phyloP scores from a whole-genome alignment of 2,888 invertebrate genomes.

The Chirona hameri region DNA sequence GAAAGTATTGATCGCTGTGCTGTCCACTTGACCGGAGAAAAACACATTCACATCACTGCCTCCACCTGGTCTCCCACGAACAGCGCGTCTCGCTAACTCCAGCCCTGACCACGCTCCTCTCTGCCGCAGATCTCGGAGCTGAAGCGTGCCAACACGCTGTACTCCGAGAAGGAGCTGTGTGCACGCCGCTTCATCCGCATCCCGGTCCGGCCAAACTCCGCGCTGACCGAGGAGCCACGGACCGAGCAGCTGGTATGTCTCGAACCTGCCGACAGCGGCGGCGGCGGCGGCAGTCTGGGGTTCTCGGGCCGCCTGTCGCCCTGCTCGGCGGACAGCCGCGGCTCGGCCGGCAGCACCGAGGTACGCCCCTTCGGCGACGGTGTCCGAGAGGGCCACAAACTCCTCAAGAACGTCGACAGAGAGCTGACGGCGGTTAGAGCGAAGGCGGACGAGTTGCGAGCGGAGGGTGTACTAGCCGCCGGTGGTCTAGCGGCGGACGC shows the following conservation, averaged over 20 bases:
- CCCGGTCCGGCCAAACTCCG: neutral
- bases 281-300: neutral
- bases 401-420: slow-evolving; percentile 10
- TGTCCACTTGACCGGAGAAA: too few species aligned
- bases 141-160: slow-evolving; percentile 10
- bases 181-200: neutral
- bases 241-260: neutral
- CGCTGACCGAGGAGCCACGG: neutral
- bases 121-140: neutral
- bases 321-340: neutral
- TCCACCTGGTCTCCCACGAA: too few species aligned
- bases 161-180: slow-evolving; percentile 27
- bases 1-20: too few species aligned
- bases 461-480: neutral
- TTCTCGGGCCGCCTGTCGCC: neutral
- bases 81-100: neutral
- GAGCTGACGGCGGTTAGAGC: neutral
- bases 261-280: neutral
- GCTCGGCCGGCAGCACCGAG: neutral
- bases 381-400: slow-evolving; percentile 5
- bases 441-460: neutral
- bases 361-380: slow-evolving; percentile 24
- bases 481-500: too few species aligned
- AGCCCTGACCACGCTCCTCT: neutral
- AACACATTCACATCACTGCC: too few species aligned